Base-by-base conservation (phyloP, 2,888 invertebrate species). In the Diarsia brunnea region DNA sequence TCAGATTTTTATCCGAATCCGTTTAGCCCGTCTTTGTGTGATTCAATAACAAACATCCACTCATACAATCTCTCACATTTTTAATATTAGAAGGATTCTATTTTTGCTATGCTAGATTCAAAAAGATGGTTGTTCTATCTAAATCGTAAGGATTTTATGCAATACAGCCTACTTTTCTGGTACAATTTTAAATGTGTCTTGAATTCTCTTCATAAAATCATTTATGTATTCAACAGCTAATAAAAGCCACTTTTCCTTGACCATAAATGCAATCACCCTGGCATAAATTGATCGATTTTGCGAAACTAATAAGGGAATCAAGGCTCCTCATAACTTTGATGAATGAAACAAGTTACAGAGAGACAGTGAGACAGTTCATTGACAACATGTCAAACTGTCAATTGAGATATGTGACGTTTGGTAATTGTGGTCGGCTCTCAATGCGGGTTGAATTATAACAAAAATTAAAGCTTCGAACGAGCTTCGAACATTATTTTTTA, bases 371-470 rank as follows among this genome's bases (percentile, higher is more conserved):
- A 67, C 67, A 61, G 58, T 84, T 80, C 78, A 85, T 84, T 84
- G 78, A 88, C 74, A 76, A 58, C 63, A 70, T 75, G 79, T 79
- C 84, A 69, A 53, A 55, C 69, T 73, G 85, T 87, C 87, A 87
- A 85, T 87, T 87, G 78, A 82, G 89, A 78, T 81, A 82, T 81
- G 63, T 84, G 79, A 81, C 77, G 61, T 79, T 81, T 72, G 65
- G 69, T 80, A 80, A 84, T 85, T 79, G 87, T 78, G 72, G 64
- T 53, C 45, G 65, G 24, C 64, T 14, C 63, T 73, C 49, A 38
- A 88, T 87, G 80, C 89, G 87, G 87, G 87, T 68, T 65, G 53
- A 31, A 65, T 75, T 72, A 45, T 58, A 68, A 68, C 58, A 76
- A 79, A 69, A 75, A 65, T 60, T 38, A 51, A 63, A 67, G 51